Percentiles rank a stretch among this genome's conserved stretches.
These are phyloP conservation scores for Minunthozetes semirufus DNA, from an alignment of 2,888 invertebrate species.

Conservation along the genomic window DNA sequence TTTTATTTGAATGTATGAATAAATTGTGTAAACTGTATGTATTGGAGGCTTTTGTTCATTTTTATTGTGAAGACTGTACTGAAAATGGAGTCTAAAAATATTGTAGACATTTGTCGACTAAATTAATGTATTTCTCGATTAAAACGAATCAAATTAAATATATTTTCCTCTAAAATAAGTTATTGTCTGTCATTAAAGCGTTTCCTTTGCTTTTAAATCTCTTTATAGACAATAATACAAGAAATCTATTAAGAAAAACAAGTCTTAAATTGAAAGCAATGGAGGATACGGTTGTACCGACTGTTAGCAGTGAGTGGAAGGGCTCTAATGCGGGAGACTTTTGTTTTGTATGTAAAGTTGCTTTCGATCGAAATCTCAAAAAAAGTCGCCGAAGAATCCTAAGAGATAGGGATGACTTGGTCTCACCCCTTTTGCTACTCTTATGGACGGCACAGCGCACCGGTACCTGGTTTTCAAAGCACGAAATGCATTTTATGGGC, in stretches of 20 bases:
- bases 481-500: neutral
- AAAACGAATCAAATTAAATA: neutral
- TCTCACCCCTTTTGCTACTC: neutral
- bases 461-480: slow-evolving; percentile 4
- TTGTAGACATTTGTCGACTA: neutral
- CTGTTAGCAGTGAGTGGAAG: neutral
- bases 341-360: slow-evolving; percentile 12
- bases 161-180: neutral
- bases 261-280: slow-evolving; percentile 4
- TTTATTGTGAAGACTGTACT: neutral
- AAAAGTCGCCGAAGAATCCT: slow-evolving; percentile 26
- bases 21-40: too few species aligned
- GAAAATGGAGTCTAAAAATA: slow-evolving; percentile 22
- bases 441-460: neutral
- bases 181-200: neutral
- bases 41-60: neutral
- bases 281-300: slow-evolving; percentile 16
- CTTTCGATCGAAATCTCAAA: slow-evolving; percentile 16
- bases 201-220: neutral
- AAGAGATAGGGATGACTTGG: slow-evolving; percentile 23
- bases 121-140: neutral
- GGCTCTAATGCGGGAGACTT: neutral
- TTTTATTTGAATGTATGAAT: too few species aligned
- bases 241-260: neutral
- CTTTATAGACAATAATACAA: neutral